A percentile compares a stretch with the other conserved stretches of the same genome.
Evolutionary conservation across 2,113 vertebrate species (phyloP).

Genomic region (Rissa tridactyla): DNA sequence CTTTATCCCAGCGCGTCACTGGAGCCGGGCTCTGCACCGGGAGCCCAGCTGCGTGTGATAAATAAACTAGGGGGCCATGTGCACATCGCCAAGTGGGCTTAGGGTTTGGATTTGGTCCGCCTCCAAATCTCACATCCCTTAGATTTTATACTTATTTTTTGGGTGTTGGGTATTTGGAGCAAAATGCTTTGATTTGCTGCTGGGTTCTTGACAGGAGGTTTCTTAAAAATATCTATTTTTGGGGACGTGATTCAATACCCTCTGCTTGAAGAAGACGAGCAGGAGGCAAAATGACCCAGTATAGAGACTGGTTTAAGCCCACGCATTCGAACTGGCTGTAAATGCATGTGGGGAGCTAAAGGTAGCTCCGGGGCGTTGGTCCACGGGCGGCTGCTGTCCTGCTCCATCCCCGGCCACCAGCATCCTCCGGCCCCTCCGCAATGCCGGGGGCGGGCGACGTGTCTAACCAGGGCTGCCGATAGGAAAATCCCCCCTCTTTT

Average conservation of each 20-base stretch:
- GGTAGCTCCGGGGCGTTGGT: background rate
- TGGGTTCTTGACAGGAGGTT: background rate
- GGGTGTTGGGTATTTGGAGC: background rate
- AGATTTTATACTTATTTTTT: background rate
- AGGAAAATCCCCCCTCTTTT: background rate
- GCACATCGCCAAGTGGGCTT: background rate
- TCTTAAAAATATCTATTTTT: background rate
- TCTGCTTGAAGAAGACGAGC: background rate
- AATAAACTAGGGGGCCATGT: background rate
- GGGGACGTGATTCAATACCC: background rate
- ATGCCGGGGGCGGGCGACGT: fast-evolving
- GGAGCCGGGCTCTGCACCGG: background rate
- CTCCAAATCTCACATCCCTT: background rate
- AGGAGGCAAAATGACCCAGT: background rate
- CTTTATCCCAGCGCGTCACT: background rate
- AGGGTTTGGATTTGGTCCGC: background rate
- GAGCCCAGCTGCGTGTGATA: background rate
- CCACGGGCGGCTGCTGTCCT: background rate
- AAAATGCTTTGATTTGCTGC: background rate
- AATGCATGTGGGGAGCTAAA: background rate
- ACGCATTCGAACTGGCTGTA: background rate
- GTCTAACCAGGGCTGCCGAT: background rate
- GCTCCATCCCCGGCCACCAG: background rate
- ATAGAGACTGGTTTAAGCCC: background rate
- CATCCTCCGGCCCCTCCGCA: fast-evolving